Conservation (phyloP, 2,888 invertebrate species). For the Raillietiella orientalis region DNA sequence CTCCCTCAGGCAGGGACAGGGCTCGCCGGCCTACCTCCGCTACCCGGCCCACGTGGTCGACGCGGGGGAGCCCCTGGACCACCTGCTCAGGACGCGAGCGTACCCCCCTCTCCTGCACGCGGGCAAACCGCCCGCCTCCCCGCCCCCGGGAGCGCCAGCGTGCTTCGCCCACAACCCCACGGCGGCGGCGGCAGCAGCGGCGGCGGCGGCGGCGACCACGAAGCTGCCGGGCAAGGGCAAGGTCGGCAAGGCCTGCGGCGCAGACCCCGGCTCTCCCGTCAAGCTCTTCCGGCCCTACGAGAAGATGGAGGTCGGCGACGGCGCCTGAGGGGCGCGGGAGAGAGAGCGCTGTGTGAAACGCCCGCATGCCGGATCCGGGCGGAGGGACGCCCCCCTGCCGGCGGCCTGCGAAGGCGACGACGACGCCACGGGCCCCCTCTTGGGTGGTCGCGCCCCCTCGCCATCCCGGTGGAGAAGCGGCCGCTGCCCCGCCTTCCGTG, state of each 20-base stretch:
- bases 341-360: too few relatives aligned
- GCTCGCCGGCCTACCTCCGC: slow-evolving; percentile 7
- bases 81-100: not conserved
- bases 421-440: slow-evolving; percentile 10
- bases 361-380: too few relatives aligned
- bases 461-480: too few relatives aligned
- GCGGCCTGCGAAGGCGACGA: slow-evolving; percentile 7
- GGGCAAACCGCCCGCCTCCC: slow-evolving; percentile 2
- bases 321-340: too few relatives aligned
- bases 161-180: slow-evolving; percentile 15
- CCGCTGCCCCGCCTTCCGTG: too few relatives aligned
- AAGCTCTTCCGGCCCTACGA: too few relatives aligned
- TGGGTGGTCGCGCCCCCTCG: slow-evolving; percentile 11
- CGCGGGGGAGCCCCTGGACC: slow-evolving; percentile 6
- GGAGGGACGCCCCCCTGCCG: slow-evolving; percentile 8
- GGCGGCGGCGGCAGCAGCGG: slow-evolving; percentile 17
- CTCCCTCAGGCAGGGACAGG: slow-evolving; percentile 3
- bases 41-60: slow-evolving; percentile 5
- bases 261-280: too few relatives aligned
- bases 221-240: slow-evolving; percentile 7
- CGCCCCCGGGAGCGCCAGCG: slow-evolving; percentile 16
- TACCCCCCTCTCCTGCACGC: slow-evolving; percentile 6
- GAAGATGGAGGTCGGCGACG: too few relatives aligned
- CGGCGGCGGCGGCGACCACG: slow-evolving; percentile 21
- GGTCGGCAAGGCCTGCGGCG: too few relatives aligned